Conservation (phyloP, 2,113 vertebrate species). For the Mastomys coucha region DNA sequence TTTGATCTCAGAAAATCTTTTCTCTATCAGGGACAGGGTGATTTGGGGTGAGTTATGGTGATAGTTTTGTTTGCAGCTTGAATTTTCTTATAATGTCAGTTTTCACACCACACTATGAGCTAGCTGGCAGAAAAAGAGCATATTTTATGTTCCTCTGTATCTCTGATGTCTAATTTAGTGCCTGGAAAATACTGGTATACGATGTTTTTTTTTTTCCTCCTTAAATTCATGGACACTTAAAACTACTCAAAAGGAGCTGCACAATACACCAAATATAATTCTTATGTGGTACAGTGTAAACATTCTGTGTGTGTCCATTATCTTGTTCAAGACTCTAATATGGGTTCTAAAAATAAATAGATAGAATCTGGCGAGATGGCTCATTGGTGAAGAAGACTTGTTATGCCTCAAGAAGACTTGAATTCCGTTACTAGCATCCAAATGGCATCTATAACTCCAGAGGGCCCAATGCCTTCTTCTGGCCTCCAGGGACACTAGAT, state of each 20-base stretch:
- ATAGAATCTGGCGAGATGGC: background rate
- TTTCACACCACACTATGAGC: background rate
- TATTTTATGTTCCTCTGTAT: conserved; percentile 46
- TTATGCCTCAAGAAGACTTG: background rate
- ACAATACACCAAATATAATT: conserved; percentile 24
- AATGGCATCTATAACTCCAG: background rate
- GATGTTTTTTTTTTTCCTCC: background rate
- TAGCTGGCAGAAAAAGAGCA: background rate
- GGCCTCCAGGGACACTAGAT: background rate
- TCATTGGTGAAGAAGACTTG: background rate
- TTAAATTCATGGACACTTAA: conserved; percentile 31
- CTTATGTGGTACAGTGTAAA: conserved; percentile 12
- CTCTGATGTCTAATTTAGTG: conserved; percentile 20
- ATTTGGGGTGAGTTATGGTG: conserved; percentile 37
- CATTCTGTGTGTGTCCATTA: background rate
- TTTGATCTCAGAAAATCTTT: conserved; percentile 34
- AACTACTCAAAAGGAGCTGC: conserved; percentile 7
- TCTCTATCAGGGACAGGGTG: conserved; percentile 1
- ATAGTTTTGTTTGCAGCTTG: background rate
- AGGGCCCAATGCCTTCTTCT: background rate
- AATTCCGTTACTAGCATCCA: background rate
- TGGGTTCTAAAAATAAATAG: background rate
- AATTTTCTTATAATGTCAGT: conserved; percentile 48
- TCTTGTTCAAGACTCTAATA: background rate
- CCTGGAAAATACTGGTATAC: background rate